A percentile compares a stretch with the other conserved stretches of the same genome.
Conservation (phyloP, 2,888 invertebrate species). For the Chaitophorus viminalis region DNA sequence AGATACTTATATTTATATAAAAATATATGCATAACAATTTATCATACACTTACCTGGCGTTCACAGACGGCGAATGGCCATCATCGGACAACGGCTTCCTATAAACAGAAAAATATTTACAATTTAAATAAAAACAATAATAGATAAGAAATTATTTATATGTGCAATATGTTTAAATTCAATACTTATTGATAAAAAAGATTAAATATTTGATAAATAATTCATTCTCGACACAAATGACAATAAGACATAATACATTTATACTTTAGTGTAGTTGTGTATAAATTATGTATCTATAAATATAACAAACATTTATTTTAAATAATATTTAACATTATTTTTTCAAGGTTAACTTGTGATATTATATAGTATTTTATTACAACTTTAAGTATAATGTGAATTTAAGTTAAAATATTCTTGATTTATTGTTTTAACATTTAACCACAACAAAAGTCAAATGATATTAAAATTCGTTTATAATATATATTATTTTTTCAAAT, state of each 20-base stretch:
- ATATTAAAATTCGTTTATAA: too few species aligned
- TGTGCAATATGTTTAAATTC: neutral
- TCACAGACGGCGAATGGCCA: slow-evolving; percentile 43
- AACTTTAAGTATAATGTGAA: too few species aligned
- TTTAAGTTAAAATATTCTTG: too few species aligned
- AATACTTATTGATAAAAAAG: neutral
- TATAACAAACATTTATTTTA: too few species aligned
- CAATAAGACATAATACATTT: neutral
- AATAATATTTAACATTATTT: too few species aligned
- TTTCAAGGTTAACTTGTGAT: too few species aligned
- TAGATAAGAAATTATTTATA: neutral
- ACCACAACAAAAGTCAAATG: too few species aligned
- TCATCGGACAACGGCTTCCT: slow-evolving; percentile 54
- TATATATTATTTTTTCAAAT: too few species aligned
- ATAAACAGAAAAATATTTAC: neutral
- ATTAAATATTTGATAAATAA: neutral
- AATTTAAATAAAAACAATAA: neutral
- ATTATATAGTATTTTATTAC: too few species aligned
- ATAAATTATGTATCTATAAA: too few species aligned
- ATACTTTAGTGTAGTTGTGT: too few species aligned
- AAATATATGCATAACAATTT: neutral
- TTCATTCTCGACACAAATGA: neutral
- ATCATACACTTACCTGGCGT: slow-evolving; percentile 36
- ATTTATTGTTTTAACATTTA: too few species aligned
- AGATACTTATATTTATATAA: neutral